phyloP scores from a whole-genome alignment of 53 echinoderm and acorn worm genomes.

The Holothuria leucospilota region DNA sequence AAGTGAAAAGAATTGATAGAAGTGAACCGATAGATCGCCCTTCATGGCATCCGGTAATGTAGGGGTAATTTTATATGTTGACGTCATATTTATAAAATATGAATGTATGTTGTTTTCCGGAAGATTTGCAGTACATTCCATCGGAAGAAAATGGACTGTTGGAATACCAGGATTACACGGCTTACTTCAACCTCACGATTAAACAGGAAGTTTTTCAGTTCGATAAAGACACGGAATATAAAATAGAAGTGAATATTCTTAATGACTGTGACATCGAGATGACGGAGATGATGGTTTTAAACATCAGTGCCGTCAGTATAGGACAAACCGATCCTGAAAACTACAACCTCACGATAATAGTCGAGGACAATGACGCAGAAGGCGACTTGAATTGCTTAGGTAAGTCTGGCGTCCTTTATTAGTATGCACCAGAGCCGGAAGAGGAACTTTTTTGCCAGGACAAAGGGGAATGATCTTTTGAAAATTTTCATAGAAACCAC shows the following conservation, averaged over 20 bases:
- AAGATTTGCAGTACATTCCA: constrained; percentile 17
- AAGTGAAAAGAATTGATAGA: too few relatives aligned
- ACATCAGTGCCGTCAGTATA: not conserved
- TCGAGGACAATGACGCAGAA: constrained; percentile 16
- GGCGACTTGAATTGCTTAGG: not conserved
- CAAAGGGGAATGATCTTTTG: too few relatives aligned
- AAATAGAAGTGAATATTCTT: not conserved
- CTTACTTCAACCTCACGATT: constrained; percentile 25
- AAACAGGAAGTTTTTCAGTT: not conserved
- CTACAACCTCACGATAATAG: not conserved
- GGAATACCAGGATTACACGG: constrained; percentile 35
- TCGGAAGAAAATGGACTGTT: constrained; percentile 9
- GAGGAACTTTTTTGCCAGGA: too few relatives aligned
- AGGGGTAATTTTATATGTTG: too few relatives aligned
- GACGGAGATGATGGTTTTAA: not conserved
- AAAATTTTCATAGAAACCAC: too few relatives aligned
- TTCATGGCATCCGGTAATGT: too few relatives aligned
- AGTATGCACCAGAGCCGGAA: too few relatives aligned
- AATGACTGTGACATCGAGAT: constrained; percentile 38
- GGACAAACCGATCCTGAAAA: not conserved
- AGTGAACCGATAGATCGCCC: too few relatives aligned
- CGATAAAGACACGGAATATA: not conserved
- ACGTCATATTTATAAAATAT: too few relatives aligned
- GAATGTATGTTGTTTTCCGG: too few relatives aligned
- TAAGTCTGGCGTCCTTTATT: not conserved